Percentiles rank a stretch among this genome's conserved stretches.
Conservation (phyloP, 2,888 invertebrate species). For the Ferrisia virgata region DNA sequence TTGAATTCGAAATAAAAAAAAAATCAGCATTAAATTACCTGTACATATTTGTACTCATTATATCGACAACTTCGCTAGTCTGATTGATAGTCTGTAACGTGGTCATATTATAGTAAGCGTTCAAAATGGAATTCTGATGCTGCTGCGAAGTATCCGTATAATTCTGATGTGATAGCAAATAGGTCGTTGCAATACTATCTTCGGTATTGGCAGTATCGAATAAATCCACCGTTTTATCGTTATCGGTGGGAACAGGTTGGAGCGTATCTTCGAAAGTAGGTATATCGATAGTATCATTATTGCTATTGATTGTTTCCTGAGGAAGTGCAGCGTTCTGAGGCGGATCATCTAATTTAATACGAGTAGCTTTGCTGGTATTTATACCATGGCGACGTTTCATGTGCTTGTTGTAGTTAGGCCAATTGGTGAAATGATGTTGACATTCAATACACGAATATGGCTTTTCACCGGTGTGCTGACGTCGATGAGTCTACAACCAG, state of each 20-base stretch:
- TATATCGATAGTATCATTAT: not conserved
- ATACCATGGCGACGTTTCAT: slow-evolving; percentile 68
- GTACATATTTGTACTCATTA: slow-evolving; percentile 12
- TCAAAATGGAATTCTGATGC: slow-evolving; percentile 33
- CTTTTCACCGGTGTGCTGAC: slow-evolving; percentile 66
- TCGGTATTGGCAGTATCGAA: not conserved
- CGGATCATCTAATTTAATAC: slow-evolving; percentile 43
- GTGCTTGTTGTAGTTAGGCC: slow-evolving; percentile 80
- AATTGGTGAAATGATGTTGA: slow-evolving; percentile 72
- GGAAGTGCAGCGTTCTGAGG: not conserved
- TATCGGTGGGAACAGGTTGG: not conserved
- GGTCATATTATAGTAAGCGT: slow-evolving; percentile 31
- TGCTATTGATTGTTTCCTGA: not conserved
- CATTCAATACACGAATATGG: slow-evolving; percentile 73
- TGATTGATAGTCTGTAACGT: slow-evolving; percentile 15
- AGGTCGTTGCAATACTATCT: not conserved
- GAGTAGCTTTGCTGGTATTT: slow-evolving; percentile 49
- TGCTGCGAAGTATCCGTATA: not conserved
- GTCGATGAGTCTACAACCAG: slow-evolving; percentile 61
- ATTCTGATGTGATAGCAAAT: slow-evolving; percentile 4
- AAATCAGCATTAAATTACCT: not conserved
- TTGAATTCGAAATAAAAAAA: not conserved
- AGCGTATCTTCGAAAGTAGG: slow-evolving; percentile 38
- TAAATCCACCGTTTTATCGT: slow-evolving; percentile 25
- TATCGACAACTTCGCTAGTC: not conserved